Evolutionary conservation across 2,113 vertebrate genomes (phyloP).

Genomic region (Sprattus sprattus): DNA sequence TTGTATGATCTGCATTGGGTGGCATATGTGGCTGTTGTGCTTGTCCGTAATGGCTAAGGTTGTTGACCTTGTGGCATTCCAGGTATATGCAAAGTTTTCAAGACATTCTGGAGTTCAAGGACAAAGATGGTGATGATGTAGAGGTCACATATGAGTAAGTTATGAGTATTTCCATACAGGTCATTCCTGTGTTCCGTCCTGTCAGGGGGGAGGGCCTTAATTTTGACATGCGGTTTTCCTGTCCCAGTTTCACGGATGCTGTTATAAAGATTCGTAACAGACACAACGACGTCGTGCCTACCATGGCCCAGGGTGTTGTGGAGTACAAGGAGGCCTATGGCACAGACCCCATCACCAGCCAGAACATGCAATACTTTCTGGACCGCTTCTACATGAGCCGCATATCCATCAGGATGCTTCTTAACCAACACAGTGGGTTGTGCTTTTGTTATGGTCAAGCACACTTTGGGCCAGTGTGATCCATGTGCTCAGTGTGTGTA

Average conservation of each 20-base stretch:
- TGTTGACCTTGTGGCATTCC: background rate
- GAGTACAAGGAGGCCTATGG: constrained; percentile 95
- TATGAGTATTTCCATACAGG: background rate
- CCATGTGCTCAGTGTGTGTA: background rate
- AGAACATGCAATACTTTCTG: constrained; percentile 97
- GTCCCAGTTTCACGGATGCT: constrained; percentile 86
- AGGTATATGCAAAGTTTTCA: constrained; percentile 94
- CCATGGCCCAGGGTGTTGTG: constrained; percentile 95
- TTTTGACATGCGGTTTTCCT: background rate
- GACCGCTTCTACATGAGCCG: constrained; percentile 99
- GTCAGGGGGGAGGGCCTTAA: background rate
- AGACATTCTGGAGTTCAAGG: constrained; percentile 91
- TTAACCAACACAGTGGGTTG: constrained; percentile 96
- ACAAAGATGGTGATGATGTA: constrained; percentile 83
- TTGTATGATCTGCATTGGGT: background rate
- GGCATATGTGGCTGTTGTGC: background rate
- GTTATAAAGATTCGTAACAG: constrained; percentile 93
- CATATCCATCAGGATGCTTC: constrained; percentile 97
- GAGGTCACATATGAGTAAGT: constrained; percentile 81
- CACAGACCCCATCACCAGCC: constrained; percentile 91
- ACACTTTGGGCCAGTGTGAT: background rate
- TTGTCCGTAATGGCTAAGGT: background rate
- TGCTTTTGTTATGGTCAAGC: background rate
- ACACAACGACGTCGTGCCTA: constrained; percentile 96
- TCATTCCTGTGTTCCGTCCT: background rate